Evolutionary conservation across 1,140 invertebrate genomes (phyloP), one percentile per base, ranked within the genome.

Genomic region (Hetaerina americana): DNA sequence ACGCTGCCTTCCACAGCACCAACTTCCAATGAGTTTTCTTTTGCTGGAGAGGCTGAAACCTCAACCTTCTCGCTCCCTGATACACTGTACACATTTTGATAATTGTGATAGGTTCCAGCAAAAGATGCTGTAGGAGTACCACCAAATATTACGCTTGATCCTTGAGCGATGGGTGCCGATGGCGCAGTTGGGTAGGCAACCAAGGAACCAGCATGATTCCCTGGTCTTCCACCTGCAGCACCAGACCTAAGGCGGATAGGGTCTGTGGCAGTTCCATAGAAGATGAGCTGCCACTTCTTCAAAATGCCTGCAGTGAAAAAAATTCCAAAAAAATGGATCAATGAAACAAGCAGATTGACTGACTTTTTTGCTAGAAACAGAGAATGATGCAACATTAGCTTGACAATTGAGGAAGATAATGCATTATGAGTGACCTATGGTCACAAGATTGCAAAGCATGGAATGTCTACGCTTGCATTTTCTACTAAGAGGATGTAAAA

Each of bases 271-370:
- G 94, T 96, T 18, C 95, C 95, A 77, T 96, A 96, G 78, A 96
- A 92, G 77, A 96, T 93, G 66, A 97, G 81, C 80, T 95, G 93
- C 93, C 93, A 96, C 81, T 95, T 94, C 76, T 92, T 92, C 40
- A 97, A 78, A 69, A 94, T 90, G 28, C 87, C 86, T 87, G 79
- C 22, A 75, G 74, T 28, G 67, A 66, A 66, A 26, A 74, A 71
- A 31, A 72, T n/a, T n/a, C n/a, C n/a, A n/a, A n/a, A n/a, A n/a
- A n/a, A n/a, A n/a, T n/a, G n/a, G n/a, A n/a, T n/a, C n/a, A n/a
- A n/a, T n/a, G n/a, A n/a, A n/a, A n/a, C n/a, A n/a, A n/a, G n/a
- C n/a, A n/a, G n/a, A n/a, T n/a, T n/a, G n/a, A n/a, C n/a, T n/a
- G n/a, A n/a, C n/a, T n/a, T n/a, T n/a, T n/a, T n/a, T n/a, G n/a